Conservation (phyloP, 2,797 vertebrate genomes). For the Ispidina lecontei region DNA sequence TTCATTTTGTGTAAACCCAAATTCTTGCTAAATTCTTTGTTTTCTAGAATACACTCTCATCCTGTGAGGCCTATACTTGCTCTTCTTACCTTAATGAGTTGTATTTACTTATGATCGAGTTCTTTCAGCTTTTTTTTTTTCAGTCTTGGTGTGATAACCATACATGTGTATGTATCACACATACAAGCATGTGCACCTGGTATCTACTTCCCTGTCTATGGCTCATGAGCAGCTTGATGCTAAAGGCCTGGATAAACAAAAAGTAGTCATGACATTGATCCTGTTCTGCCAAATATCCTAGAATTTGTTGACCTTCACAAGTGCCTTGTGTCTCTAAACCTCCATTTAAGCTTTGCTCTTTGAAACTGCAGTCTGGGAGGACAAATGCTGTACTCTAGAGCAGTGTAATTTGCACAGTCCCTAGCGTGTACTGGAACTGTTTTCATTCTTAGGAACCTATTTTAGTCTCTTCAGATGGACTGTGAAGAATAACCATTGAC, state of each 20-base stretch:
- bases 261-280: neutral
- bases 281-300: neutral
- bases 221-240: neutral
- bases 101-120: neutral
- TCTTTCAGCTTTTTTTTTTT: neutral
- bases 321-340: neutral
- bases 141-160: neutral
- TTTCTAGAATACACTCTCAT: accelerated
- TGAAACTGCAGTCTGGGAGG: neutral
- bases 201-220: neutral
- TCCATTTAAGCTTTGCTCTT: neutral
- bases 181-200: neutral
- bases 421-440: neutral
- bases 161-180: neutral
- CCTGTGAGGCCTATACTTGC: neutral
- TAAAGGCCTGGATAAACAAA: slow-evolving; percentile 4
- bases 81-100: neutral
- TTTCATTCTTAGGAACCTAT: neutral
- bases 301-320: neutral
- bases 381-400: neutral
- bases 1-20: neutral
- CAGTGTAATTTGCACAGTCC: neutral
- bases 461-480: neutral
- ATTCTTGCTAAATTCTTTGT: neutral
- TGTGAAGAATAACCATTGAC: neutral